Conservation (phyloP, 2,797 vertebrate genomes). For the Sebastes nivosus region DNA sequence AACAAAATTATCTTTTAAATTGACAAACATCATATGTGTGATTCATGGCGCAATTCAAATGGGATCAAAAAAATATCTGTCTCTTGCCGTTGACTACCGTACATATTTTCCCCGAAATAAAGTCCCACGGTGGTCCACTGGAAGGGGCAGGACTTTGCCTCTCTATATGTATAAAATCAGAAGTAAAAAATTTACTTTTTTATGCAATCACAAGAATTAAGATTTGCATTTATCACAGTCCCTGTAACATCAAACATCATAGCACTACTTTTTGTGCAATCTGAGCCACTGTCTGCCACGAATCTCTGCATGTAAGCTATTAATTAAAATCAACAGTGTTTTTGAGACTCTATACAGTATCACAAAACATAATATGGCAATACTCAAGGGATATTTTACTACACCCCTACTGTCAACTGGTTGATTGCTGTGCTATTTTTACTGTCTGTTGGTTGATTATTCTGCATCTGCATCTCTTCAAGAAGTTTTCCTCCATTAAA, state of each 20-base stretch:
- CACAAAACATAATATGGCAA: neutral
- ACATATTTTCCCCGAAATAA: neutral
- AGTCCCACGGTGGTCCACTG: neutral
- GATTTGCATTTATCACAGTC: too few species aligned
- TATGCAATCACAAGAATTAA: too few species aligned
- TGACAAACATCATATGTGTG: neutral
- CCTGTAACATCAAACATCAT: too few species aligned
- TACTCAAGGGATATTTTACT: neutral
- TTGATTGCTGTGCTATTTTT: conserved; percentile 6
- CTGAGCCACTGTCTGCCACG: too few species aligned
- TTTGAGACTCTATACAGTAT: neutral
- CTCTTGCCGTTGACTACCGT: too few species aligned
- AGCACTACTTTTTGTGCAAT: too few species aligned
- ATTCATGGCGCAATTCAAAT: neutral
- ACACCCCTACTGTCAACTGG: neutral
- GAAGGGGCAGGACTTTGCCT: too few species aligned
- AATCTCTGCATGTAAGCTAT: too few species aligned
- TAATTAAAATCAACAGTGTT: too few species aligned
- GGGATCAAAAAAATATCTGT: neutral
- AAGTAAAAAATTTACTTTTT: too few species aligned
- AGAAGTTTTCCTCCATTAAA: neutral
- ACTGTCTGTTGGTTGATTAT: conserved; percentile 6
- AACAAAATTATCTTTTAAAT: neutral
- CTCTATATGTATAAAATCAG: too few species aligned
- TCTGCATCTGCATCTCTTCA: neutral